Base-by-base conservation (phyloP, 2,113 vertebrate species). In the Python bivittatus region DNA sequence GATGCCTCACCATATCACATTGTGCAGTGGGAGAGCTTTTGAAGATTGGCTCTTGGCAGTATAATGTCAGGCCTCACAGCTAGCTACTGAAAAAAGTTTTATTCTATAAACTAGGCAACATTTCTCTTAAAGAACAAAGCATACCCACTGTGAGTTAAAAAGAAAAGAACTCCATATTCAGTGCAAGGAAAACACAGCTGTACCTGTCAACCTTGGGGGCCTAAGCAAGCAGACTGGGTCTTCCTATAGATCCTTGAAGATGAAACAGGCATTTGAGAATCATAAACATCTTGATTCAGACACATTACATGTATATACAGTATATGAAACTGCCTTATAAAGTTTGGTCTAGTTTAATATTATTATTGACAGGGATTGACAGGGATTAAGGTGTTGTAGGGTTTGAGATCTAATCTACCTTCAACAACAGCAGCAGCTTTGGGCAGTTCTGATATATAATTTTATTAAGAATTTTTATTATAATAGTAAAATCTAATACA, bases 51-150 rank as follows among this genome's bases (percentile, higher is more conserved):
- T 91, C 92, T 38, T 93, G 93, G 92, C 7, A 0, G 92, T 92
- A 93, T 4, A 15, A 0, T 54, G 84, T 83, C 61, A 90, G 91
- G 91, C 91, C 88, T 93, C 95, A 94, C 95, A 96, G 95, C 93
- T 92, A 92, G 88, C 15, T 38, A 72, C 58, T 90, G 48, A 60
- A 54, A 92, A 93, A 95, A 92, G 84, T 94, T 93, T 92, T 92
- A 90, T 89, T 88, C 90, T 89, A 86, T 94, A 96, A 95, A 93
- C 95, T 88, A 72, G 93, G 93, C 91, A 96, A 96, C 91, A 86
- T 95, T 92, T 95, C 94, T 96, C 95, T 96, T 91, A 57, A 93
- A 94, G 91, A 94, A 95, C 88, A 95, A 95, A 96, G 93, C 86
- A 94, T 85, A 94, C 68, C 85, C 93, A 72, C 68, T 93, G 92